phyloP scores from a whole-genome alignment of 1,140 invertebrate genomes.

The Camponotus pennsylvanicus region DNA sequence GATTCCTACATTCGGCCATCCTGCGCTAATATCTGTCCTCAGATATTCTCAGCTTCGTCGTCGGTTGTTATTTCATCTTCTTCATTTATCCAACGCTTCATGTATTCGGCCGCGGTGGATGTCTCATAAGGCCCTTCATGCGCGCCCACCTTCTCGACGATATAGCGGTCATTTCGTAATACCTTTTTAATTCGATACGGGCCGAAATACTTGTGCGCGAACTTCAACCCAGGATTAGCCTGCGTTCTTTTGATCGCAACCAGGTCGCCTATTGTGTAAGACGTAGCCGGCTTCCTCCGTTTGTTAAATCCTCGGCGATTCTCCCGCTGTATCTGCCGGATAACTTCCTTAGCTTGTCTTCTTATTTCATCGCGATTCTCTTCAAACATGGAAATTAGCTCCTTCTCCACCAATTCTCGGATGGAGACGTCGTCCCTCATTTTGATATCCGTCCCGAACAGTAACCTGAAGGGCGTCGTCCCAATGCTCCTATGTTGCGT shows the following conservation, averaged over 20 bases:
- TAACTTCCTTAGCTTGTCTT: not conserved
- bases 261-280: not conserved
- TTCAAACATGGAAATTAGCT: not conserved
- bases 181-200: not conserved
- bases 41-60: not conserved
- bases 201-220: not conserved
- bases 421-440: not conserved
- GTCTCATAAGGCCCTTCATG: not conserved
- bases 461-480: not conserved
- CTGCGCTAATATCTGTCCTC: not conserved
- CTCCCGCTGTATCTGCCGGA: not conserved
- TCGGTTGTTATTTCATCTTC: not conserved
- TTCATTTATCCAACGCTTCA: not conserved
- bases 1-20: not conserved
- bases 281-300: not conserved
- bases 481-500: not conserved
- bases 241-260: not conserved
- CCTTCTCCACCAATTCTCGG: not conserved
- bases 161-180: not conserved
- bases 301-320: not conserved
- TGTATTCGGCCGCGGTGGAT: not conserved
- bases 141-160: not conserved
- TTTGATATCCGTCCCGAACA: not conserved
- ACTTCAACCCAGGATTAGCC: not conserved
- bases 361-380: not conserved